phyloP scores from a whole-genome alignment of 2,797 vertebrate species.

The Echeneis naucrates region DNA sequence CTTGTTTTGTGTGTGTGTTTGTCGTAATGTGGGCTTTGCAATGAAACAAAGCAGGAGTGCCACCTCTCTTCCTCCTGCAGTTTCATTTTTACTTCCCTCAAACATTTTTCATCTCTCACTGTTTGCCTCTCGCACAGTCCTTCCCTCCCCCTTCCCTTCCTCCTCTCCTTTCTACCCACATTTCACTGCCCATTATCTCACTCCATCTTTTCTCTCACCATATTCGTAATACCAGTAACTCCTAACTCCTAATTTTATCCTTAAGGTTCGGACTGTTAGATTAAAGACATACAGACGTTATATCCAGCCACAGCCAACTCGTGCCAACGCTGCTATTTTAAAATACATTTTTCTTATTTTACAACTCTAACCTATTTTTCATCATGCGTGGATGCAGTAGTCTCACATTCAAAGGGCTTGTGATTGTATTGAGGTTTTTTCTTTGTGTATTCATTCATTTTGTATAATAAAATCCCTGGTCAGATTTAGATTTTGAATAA shows the following conservation, averaged over 20 bases:
- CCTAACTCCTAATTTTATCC: slow-evolving; percentile 18
- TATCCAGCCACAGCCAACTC: slow-evolving; percentile 37
- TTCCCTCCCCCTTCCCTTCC: not conserved
- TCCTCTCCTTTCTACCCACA: not conserved
- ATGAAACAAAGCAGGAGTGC: slow-evolving; percentile 57
- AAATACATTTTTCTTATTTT: slow-evolving; percentile 38
- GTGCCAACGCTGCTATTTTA: slow-evolving; percentile 15
- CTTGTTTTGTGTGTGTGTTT: slow-evolving; percentile 25
- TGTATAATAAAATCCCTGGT: not conserved
- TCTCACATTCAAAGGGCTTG: slow-evolving; percentile 13
- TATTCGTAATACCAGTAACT: slow-evolving; percentile 28
- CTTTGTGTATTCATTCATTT: too few species aligned
- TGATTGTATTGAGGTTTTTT: slow-evolving; percentile 18
- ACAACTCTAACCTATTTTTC: slow-evolving; percentile 16
- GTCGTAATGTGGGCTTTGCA: slow-evolving; percentile 56
- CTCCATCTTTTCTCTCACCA: slow-evolving; percentile 22
- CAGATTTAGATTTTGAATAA: slow-evolving; percentile 4
- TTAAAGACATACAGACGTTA: slow-evolving; percentile 35
- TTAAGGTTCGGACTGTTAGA: slow-evolving; percentile 17
- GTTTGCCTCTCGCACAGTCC: not conserved
- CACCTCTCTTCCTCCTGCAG: slow-evolving; percentile 23
- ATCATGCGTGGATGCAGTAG: slow-evolving; percentile 16
- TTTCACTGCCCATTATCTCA: slow-evolving; percentile 22
- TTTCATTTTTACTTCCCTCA: slow-evolving; percentile 30
- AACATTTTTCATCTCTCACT: slow-evolving; percentile 10